phyloP scores from a whole-genome alignment of 2,888 invertebrate genomes.

The Bibio marci region DNA sequence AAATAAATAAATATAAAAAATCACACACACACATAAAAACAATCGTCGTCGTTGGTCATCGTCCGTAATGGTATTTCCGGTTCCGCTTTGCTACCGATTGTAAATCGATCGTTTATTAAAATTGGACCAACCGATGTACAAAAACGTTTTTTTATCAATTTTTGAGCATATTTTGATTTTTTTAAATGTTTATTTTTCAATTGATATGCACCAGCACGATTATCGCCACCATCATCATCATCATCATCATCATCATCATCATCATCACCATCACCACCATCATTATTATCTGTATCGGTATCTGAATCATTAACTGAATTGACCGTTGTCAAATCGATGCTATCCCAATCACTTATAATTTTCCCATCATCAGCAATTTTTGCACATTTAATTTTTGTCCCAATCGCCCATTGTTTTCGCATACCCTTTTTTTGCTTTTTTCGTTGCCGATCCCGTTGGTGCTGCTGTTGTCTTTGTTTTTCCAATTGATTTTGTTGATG shows the following conservation, averaged over 20 bases:
- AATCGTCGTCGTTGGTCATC: background rate
- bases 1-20: background rate
- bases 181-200: background rate
- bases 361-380: background rate
- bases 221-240: background rate
- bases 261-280: constrained; percentile 1
- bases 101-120: too few relatives aligned
- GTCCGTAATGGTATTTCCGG: too few relatives aligned
- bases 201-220: too few relatives aligned
- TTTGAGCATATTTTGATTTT: background rate
- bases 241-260: constrained; percentile 6
- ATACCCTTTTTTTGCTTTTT: too few relatives aligned
- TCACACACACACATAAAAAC: constrained; percentile 1
- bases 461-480: too few relatives aligned
- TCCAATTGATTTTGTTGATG: background rate
- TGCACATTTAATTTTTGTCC: too few relatives aligned
- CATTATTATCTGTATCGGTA: constrained; percentile 1
- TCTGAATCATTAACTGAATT: too few relatives aligned
- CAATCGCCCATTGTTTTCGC: background rate
- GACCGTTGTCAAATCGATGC: too few relatives aligned
- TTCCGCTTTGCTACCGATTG: too few relatives aligned
- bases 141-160: constrained; percentile 18
- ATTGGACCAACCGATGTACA: constrained; percentile 27
- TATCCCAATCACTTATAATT: background rate
- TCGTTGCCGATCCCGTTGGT: too few relatives aligned